These are phyloP conservation scores for Melanotaenia pygmaea DNA, from an alignment of 2,797 vertebrate species.

Conservation along the genomic window DNA sequence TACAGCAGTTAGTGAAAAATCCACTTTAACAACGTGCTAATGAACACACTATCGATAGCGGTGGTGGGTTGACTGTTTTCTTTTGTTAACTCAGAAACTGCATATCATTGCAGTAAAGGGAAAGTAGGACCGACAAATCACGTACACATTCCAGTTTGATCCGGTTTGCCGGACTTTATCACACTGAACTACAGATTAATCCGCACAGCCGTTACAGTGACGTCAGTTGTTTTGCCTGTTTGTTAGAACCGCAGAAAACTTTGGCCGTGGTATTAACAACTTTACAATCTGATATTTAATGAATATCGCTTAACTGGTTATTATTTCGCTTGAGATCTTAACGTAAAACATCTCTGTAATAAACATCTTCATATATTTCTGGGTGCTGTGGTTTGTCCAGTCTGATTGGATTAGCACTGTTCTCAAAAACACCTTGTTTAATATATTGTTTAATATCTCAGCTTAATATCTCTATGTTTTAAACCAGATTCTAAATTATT, in stretches of 20 bases:
- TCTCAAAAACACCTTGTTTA: accelerated
- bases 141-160: constrained; percentile 72
- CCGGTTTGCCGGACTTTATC: constrained; percentile 65
- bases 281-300: not conserved
- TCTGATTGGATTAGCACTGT: accelerated
- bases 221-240: constrained; percentile 62
- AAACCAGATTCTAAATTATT: accelerated
- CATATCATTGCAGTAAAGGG: constrained; percentile 66
- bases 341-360: not conserved
- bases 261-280: not conserved
- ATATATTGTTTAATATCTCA: accelerated
- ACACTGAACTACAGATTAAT: constrained; percentile 57
- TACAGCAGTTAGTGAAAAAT: not conserved
- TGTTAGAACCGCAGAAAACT: not conserved
- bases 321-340: not conserved
- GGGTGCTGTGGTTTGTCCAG: accelerated
- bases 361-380: accelerated
- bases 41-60: constrained; percentile 7
- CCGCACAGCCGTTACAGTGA: constrained; percentile 69
- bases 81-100: constrained; percentile 56
- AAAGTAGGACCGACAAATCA: constrained; percentile 61
- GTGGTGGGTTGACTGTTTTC: constrained; percentile 57
- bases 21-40: not conserved
- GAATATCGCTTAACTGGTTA: accelerated
- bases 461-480: not conserved